phyloP scores from a whole-genome alignment of 2,797 vertebrate genomes.

The Pangasius larnaudii region DNA sequence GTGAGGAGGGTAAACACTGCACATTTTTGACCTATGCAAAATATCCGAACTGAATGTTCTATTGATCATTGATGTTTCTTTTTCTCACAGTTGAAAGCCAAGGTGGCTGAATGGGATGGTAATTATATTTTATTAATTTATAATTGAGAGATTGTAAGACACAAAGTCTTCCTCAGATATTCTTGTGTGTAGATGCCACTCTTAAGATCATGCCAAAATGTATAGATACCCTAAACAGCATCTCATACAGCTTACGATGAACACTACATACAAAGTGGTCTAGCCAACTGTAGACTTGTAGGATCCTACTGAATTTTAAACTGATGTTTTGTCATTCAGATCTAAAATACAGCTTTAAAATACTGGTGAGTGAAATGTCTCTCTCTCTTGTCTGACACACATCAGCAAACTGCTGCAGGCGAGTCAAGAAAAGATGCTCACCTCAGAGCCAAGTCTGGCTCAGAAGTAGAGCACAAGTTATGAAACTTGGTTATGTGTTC shows the following conservation, averaged over 20 bases:
- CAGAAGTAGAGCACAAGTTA: constrained; percentile 51
- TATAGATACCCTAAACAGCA: constrained; percentile 36
- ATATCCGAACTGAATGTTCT: constrained; percentile 50
- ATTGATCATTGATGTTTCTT: constrained; percentile 12
- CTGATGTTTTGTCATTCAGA: neutral
- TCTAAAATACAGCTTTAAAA: constrained; percentile 15
- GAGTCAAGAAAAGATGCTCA: constrained; percentile 45
- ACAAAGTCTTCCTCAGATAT: constrained; percentile 48
- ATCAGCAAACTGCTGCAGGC: constrained; percentile 31
- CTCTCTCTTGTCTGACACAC: constrained; percentile 20
- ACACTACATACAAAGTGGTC: neutral
- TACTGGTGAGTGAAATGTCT: constrained; percentile 23
- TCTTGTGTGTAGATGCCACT: constrained; percentile 31
- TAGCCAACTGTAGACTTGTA: neutral
- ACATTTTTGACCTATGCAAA: constrained; percentile 60
- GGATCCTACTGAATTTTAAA: neutral
- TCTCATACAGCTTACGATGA: constrained; percentile 18
- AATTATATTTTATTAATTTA: neutral
- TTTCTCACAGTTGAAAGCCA: constrained; percentile 66
- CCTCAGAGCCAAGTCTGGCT: constrained; percentile 29
- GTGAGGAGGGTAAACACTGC: constrained; percentile 45
- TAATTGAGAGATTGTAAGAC: neutral
- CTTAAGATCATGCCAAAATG: constrained; percentile 19
- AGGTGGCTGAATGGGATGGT: constrained; percentile 62
- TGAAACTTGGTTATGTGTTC: constrained; percentile 40